Evolutionary conservation across 2,113 vertebrate species (phyloP).

Genomic region (Desmodus rotundus): DNA sequence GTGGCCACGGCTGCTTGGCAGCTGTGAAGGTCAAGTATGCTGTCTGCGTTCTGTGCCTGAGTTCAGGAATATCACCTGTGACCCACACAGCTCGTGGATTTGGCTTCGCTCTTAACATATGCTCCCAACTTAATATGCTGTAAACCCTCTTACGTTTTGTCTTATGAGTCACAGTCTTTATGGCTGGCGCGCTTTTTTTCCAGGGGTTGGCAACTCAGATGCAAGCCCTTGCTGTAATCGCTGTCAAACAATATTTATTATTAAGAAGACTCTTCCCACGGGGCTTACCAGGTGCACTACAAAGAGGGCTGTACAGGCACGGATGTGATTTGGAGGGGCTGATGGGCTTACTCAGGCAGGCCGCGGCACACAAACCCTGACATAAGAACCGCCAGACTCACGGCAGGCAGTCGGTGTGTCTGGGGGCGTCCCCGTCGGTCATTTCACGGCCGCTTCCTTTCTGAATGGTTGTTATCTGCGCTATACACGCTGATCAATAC

Average conservation of each 20-base stretch:
- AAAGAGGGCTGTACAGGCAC: background rate
- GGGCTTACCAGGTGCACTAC: background rate
- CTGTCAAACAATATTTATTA: background rate
- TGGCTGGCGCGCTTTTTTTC: too few relatives aligned
- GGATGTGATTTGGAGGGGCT: background rate
- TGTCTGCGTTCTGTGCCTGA: background rate
- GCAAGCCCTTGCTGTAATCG: background rate
- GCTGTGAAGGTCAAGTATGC: background rate
- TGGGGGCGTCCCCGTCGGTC: too few relatives aligned
- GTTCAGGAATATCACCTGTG: background rate
- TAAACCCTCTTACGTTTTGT: background rate
- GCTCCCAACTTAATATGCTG: background rate
- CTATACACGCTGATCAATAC: background rate
- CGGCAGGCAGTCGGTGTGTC: too few relatives aligned
- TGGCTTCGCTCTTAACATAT: background rate
- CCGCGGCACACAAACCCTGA: background rate
- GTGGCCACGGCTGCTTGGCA: too few relatives aligned
- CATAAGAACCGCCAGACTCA: background rate
- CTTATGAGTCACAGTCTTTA: background rate
- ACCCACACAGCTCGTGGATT: background rate
- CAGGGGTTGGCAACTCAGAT: background rate
- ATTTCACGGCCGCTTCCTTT: background rate
- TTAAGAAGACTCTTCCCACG: background rate
- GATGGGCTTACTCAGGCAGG: background rate
- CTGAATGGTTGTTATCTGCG: background rate